These are phyloP conservation scores for Phoronis australis DNA, from an alignment of 2,888 invertebrate genomes.

Conservation along the genomic window DNA sequence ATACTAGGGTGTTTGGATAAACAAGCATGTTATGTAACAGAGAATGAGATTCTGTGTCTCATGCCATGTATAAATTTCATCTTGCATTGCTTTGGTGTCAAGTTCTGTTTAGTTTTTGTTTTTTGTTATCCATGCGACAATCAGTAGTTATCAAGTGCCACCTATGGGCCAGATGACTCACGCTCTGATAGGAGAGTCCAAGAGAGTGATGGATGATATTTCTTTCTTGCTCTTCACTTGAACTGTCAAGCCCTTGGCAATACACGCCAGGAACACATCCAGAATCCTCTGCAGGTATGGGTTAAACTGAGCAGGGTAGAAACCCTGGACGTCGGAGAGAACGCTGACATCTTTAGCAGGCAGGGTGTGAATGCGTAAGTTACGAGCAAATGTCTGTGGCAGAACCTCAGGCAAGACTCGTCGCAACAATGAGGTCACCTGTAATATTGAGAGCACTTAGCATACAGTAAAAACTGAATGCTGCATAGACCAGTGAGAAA, in stretches of 20 bases:
- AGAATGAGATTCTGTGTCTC: too few relatives aligned
- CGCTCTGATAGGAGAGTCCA: not conserved
- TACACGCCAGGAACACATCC: conserved; percentile 83
- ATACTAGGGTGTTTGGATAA: too few relatives aligned
- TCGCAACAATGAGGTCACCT: conserved; percentile 78
- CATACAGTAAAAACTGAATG: not conserved
- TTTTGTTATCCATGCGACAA: too few relatives aligned
- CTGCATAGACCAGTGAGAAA: not conserved
- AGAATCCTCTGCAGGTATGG: conserved; percentile 65
- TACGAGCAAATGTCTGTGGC: conserved; percentile 74
- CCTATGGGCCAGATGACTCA: too few relatives aligned
- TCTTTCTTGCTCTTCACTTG: conserved; percentile 78
- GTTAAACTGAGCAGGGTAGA: conserved; percentile 34
- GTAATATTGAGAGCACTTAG: conserved; percentile 23
- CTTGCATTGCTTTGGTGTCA: too few relatives aligned
- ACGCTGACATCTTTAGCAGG: conserved; percentile 75
- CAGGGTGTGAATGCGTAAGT: conserved; percentile 66
- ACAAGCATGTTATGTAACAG: too few relatives aligned
- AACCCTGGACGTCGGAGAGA: conserved; percentile 56
- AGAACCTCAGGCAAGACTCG: conserved; percentile 85
- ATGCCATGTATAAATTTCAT: too few relatives aligned
- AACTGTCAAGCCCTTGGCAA: conserved; percentile 83
- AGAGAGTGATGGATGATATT: conserved; percentile 5
- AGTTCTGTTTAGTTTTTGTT: too few relatives aligned
- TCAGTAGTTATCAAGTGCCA: too few relatives aligned